phyloP scores from a whole-genome alignment of 2,113 vertebrate species.

The Papio anubis region DNA sequence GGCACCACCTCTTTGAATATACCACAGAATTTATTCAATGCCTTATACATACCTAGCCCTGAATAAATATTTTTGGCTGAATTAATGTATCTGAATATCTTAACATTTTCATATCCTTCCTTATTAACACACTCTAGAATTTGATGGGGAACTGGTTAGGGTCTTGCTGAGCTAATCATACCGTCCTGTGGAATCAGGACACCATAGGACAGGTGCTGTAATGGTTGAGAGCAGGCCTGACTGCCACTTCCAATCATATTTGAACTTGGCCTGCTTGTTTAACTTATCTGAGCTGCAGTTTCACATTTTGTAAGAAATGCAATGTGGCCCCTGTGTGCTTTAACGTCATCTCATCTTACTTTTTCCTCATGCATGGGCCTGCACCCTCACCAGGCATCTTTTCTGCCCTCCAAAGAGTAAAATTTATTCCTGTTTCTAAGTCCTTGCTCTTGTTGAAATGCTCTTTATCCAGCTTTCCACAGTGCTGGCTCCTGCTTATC shows the following conservation, averaged over 20 bases:
- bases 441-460: not conserved
- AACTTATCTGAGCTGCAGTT: not conserved
- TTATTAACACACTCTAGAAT: not conserved
- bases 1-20: not conserved
- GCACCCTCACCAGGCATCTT: not conserved
- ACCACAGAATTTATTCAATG: not conserved
- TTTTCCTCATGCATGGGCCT: not conserved
- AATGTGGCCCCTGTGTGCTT: not conserved
- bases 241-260: not conserved
- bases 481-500: not conserved
- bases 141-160: too few relatives aligned
- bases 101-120: not conserved
- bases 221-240: not conserved
- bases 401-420: not conserved
- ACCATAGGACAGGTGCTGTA: accelerated
- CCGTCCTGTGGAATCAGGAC: not conserved
- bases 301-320: not conserved
- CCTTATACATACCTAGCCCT: not conserved
- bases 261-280: not conserved
- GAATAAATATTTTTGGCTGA: not conserved
- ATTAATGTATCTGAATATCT: not conserved
- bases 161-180: not conserved
- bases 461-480: not conserved
- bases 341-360: not conserved
- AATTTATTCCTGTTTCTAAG: not conserved